A percentile compares a stretch with the other conserved stretches of the same genome.
phyloP scores from a whole-genome alignment of 30 jellyfish, hydroid and myxozoan species.

The Turritopsis rubra region DNA sequence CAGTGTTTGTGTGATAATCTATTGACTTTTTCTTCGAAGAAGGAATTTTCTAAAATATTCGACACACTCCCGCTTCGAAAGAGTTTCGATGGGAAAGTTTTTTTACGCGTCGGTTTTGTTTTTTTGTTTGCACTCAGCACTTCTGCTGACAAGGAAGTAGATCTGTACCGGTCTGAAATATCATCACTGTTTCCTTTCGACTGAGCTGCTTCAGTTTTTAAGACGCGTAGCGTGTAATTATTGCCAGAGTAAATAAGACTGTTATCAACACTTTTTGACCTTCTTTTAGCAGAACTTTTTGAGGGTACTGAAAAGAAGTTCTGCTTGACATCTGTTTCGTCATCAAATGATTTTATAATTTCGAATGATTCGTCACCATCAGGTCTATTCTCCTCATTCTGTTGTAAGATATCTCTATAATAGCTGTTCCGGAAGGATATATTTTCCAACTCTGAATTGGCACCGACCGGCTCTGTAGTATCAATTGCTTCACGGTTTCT shows the following conservation, averaged over 20 bases:
- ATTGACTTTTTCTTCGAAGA: slow-evolving; percentile 15
- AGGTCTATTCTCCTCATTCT: background rate
- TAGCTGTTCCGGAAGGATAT: background rate
- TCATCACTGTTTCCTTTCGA: background rate
- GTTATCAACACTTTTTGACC: slow-evolving; percentile 3
- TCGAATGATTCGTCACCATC: background rate
- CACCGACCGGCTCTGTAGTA: background rate
- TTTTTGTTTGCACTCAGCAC: background rate
- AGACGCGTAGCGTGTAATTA: background rate
- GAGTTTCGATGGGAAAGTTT: slow-evolving; percentile 5
- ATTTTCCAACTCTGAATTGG: background rate
- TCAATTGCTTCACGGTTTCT: background rate
- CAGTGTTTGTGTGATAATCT: slow-evolving; percentile 14
- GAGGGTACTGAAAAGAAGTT: background rate
- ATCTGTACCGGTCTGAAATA: background rate
- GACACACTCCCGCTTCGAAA: slow-evolving; percentile 20
- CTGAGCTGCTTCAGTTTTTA: background rate
- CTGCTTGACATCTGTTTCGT: no score
- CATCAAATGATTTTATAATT: background rate
- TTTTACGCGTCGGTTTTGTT: background rate
- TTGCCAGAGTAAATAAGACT: background rate
- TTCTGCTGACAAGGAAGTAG: background rate
- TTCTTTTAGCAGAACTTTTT: background rate
- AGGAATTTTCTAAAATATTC: background rate
- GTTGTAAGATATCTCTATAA: background rate